phyloP scores from a whole-genome alignment of 2,888 invertebrate genomes.

The Nematopogon swammerdamellus region DNA sequence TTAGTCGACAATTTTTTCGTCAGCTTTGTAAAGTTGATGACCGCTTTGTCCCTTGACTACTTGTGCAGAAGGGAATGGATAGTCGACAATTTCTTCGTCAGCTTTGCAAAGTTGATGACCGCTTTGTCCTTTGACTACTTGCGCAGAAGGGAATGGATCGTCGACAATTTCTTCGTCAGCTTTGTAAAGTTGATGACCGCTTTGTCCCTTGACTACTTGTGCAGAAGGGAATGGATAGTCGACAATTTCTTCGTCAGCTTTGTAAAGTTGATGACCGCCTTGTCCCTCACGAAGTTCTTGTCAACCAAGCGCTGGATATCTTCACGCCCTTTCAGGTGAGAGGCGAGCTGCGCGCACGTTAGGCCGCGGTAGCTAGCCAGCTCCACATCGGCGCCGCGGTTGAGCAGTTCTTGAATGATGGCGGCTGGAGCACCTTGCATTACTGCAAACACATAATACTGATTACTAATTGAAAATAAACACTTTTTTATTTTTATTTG shows the following conservation, averaged over 20 bases:
- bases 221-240: constrained; percentile 1
- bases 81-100: constrained; percentile 36
- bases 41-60: too few species aligned
- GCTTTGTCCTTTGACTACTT: too few species aligned
- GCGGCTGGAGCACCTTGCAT: constrained; percentile 35
- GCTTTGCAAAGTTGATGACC: constrained; percentile 35
- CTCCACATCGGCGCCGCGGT: constrained; percentile 34
- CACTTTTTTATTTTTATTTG: too few species aligned
- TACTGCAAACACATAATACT: constrained; percentile 23
- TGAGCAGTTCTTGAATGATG: constrained; percentile 35
- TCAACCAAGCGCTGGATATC: constrained; percentile 36
- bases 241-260: constrained; percentile 40
- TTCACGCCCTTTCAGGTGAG: constrained; percentile 26
- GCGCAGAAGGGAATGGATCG: too few species aligned
- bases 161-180: constrained; percentile 37
- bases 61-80: neutral
- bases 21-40: constrained; percentile 13
- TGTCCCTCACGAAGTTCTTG: constrained; percentile 32
- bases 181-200: constrained; percentile 39
- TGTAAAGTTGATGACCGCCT: constrained; percentile 37
- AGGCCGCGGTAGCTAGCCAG: constrained; percentile 28
- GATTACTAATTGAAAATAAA: too few species aligned
- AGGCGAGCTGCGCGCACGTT: constrained; percentile 26
- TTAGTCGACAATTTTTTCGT: constrained; percentile 32
- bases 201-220: constrained; percentile 19